phyloP scores from a whole-genome alignment of 2,113 vertebrate species.

The Lepisosteus oculatus region DNA sequence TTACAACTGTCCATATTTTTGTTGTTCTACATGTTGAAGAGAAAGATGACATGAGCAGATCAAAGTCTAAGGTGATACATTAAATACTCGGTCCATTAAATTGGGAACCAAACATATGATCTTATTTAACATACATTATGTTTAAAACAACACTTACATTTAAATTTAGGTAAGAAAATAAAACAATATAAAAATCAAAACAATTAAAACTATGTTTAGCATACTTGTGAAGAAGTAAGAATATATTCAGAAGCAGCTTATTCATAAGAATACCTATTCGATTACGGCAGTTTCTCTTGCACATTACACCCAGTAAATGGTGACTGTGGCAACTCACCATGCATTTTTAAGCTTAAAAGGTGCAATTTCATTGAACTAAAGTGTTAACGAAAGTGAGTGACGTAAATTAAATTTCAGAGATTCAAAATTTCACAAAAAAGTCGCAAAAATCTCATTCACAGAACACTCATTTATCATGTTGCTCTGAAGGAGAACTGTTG shows the following conservation, averaged over 20 bases:
- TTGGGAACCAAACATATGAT: no score
- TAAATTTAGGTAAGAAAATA: no score
- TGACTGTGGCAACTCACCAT: neutral
- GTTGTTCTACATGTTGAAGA: no score
- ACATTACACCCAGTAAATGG: neutral
- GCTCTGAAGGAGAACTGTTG: neutral
- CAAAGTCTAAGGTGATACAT: no score
- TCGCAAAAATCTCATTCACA: neutral
- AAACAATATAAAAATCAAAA: no score
- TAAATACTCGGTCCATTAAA: no score
- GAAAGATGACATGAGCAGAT: no score
- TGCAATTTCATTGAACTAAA: neutral
- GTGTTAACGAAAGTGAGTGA: neutral
- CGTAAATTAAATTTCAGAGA: neutral
- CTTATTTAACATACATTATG: no score
- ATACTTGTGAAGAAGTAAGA: no score
- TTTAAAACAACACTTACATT: no score
- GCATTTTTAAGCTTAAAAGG: neutral
- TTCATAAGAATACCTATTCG: neutral
- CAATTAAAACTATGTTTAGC: no score
- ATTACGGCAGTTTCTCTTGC: neutral
- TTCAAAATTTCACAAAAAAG: neutral
- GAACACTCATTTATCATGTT: neutral
- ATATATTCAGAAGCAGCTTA: neutral
- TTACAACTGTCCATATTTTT: no score